Evolutionary conservation across 2,797 vertebrate species (phyloP).

Genomic region (Rallus crepitans): DNA sequence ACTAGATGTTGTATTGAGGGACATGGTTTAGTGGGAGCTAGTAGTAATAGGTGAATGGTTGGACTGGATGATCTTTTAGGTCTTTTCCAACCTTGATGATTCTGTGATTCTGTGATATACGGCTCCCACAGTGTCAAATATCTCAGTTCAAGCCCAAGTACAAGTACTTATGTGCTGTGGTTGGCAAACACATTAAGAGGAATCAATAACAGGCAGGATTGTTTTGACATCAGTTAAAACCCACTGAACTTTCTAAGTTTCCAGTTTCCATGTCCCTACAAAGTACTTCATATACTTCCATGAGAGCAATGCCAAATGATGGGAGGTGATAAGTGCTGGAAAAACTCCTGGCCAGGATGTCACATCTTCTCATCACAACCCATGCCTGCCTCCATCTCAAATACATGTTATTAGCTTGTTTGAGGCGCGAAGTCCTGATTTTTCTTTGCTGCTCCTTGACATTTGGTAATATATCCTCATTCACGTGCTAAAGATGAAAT

Average conservation of each 20-base stretch:
- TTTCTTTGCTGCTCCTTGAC: too few relatives aligned
- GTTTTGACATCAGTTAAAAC: neutral
- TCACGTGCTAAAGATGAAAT: too few relatives aligned
- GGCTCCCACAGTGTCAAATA: neutral
- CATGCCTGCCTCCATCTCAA: neutral
- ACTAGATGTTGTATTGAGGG: too few relatives aligned
- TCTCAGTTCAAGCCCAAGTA: neutral
- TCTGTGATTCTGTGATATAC: too few relatives aligned
- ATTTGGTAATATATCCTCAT: too few relatives aligned
- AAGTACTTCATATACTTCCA: neutral
- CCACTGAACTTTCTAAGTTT: neutral
- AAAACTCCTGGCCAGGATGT: neutral
- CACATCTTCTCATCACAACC: neutral
- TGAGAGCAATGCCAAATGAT: neutral
- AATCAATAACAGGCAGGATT: neutral
- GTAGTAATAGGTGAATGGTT: too few relatives aligned
- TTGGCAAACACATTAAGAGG: neutral
- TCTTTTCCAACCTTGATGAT: too few relatives aligned
- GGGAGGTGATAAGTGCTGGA: neutral
- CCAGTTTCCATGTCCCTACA: neutral
- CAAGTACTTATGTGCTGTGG: neutral
- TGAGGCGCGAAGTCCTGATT: neutral
- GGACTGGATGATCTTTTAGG: too few relatives aligned
- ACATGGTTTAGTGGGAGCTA: too few relatives aligned
- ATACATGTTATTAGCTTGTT: neutral